phyloP scores from a whole-genome alignment of 1,140 invertebrate genomes.

The Phthorimaea operculella region DNA sequence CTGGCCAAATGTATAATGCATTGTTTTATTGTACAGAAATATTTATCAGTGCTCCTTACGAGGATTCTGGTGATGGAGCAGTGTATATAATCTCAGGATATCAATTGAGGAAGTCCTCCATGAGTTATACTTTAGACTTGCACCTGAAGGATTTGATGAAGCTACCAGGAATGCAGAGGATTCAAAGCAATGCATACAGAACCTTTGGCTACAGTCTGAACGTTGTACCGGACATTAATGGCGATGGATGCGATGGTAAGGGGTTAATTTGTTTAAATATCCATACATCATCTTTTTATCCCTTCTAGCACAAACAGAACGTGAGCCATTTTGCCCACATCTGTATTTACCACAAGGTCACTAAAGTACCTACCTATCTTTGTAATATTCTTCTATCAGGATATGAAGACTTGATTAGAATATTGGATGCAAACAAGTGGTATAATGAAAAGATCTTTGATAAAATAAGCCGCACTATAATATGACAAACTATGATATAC shows the following conservation, averaged over 20 bases:
- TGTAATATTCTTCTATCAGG: too few species aligned
- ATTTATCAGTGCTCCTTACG: conserved; percentile 43
- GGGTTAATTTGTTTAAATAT: not conserved
- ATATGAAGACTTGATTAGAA: too few species aligned
- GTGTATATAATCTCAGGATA: conserved; percentile 40
- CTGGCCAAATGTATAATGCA: too few species aligned
- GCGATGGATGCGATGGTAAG: conserved; percentile 33
- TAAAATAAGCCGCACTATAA: too few species aligned
- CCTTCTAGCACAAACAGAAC: too few species aligned
- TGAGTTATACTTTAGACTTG: not conserved
- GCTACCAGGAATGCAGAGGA: conserved; percentile 20
- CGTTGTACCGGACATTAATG: conserved; percentile 23
- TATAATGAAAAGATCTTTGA: too few species aligned
- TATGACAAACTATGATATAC: too few species aligned
- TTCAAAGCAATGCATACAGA: conserved; percentile 14
- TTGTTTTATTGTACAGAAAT: conserved; percentile 31
- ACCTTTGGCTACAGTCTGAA: conserved; percentile 38
- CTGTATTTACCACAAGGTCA: too few species aligned
- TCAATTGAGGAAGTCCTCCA: conserved; percentile 18
- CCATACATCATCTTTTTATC: too few species aligned
- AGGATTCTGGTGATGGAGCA: conserved; percentile 27
- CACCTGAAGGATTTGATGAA: conserved; percentile 20
- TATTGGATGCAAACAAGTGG: too few species aligned
- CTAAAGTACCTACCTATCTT: too few species aligned
- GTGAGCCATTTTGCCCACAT: too few species aligned